phyloP scores from a whole-genome alignment of 2,113 vertebrate genomes.

The Pelecanus crispus region DNA sequence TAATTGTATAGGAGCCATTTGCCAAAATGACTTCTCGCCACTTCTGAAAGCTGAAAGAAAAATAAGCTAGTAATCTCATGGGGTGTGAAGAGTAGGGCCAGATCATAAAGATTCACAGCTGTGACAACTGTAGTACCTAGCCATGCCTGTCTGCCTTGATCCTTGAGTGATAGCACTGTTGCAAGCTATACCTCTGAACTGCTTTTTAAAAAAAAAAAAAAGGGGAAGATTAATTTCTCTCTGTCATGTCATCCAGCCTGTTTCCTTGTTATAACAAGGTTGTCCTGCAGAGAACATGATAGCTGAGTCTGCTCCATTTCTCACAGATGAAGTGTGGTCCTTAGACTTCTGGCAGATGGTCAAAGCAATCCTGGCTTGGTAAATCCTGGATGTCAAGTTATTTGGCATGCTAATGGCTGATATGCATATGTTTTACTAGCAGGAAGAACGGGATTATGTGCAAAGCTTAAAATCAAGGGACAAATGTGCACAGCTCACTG shows the following conservation, averaged over 20 bases:
- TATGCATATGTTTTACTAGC: neutral
- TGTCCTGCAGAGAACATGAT: accelerated
- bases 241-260: neutral
- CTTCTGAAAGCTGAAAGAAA: neutral
- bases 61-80: neutral
- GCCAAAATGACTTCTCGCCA: neutral
- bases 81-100: neutral
- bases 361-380: neutral
- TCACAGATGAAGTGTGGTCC: neutral
- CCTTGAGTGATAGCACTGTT: neutral
- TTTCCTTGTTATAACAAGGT: neutral
- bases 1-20: neutral
- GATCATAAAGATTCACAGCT: neutral
- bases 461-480: neutral
- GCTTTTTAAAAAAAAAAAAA: neutral
- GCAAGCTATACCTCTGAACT: neutral
- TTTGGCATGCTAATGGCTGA: neutral
- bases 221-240: neutral
- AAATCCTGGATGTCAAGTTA: neutral
- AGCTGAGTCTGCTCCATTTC: neutral
- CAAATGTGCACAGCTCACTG: neutral
- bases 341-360: neutral
- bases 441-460: neutral
- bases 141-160: neutral
- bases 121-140: neutral